Base-by-base conservation (phyloP, 2,888 invertebrate genomes). In the Athetis lepigone region DNA sequence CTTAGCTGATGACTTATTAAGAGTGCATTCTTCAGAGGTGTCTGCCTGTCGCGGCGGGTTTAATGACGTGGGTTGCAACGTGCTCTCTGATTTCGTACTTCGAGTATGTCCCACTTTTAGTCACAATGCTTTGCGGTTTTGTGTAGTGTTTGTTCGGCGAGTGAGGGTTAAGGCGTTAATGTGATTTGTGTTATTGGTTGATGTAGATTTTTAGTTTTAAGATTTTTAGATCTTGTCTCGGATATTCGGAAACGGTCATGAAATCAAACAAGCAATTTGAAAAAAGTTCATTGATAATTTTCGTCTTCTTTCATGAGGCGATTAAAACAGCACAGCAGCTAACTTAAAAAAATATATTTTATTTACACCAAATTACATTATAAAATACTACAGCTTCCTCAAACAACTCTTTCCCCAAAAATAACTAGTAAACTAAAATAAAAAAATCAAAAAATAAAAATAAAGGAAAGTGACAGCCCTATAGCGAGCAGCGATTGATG, bases 1-100 rank as follows among this genome's bases (percentile, higher is more conserved):
- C 94, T 95, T 95, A 95, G 94, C 94, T 94, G 94, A 95, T 95
- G 94, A 95, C 94, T 95, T 95, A 95, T 95, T 95, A 94, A 92
- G 93, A 92, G 92, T 90, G 90, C 92, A 94, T 95, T 94, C 94
- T 94, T 93, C 90, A 88, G 92, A 95, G 94, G 94, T 94, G 94
- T 95, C 94, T 94, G 93, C 82, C 88, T 91, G 92, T 90, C 92
- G 90, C 86, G 84, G 88, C 83, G 83, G 86, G 92, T 89, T 93
- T 94, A 95, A 95, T 94, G 94, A 92, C 90, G 92, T 93, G 92
- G 91, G 88, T 82, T 88, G 72, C 70, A 57, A 62, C 69, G 75
- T 77, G 77, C 69, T 77, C 75, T 75, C 72, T 88, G 90, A 83
- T 88, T 90, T 86, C 84, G 86, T 86, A 88, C 81, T 89, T 87